Evolutionary conservation across 2,797 vertebrate genomes (phyloP), one percentile per base, ranked within the genome.

Genomic region (Clarias pachynema): DNA sequence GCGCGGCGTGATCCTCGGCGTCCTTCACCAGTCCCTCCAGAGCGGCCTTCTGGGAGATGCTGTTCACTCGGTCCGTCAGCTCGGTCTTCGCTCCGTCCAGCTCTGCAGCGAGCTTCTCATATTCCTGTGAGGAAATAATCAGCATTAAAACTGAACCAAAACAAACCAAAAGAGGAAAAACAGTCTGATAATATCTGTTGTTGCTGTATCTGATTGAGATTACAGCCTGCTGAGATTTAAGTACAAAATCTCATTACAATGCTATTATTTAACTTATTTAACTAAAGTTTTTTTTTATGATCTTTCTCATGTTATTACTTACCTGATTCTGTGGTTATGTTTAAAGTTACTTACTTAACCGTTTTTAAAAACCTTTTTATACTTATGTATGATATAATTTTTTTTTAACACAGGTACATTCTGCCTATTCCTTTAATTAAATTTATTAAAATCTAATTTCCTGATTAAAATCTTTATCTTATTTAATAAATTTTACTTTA

Each of bases 61-160:
- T 92, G 84, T 94, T 95, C 60, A 98, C 95, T 91, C 95, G 97
- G 86, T 95, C 95, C 83, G 87, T 96, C 84, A 99, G 94, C 84
- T 97, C 95, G 0, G 91, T 95, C 89, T 97, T 97, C 86, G 95
- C 97, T 18, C 95, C 96, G 89, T 97, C 96, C 92, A 99, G 90
- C 89, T 96, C 92, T 81, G 95, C 96, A 37, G 96, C 96, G 83
- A 98, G 91, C 75, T 90, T 90, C 92, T 98, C 96, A 16, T 97
- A 99, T 81, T 97, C 97, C 98, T 99, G 53, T 44, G 20, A 56
- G 44, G 26, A 69, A 56, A 68, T 1, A 49, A 49, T 7, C n/a
- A 60, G 77, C 70, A 83, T 81, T 1, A 53, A 49, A 20, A 31
- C 15, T 0, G 3, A 12, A 22, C 2, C 7, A 74, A 26, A 29